These are phyloP conservation scores for Dicranocentrus wangi DNA, from an alignment of 2,888 invertebrate species.

Conservation along the genomic window DNA sequence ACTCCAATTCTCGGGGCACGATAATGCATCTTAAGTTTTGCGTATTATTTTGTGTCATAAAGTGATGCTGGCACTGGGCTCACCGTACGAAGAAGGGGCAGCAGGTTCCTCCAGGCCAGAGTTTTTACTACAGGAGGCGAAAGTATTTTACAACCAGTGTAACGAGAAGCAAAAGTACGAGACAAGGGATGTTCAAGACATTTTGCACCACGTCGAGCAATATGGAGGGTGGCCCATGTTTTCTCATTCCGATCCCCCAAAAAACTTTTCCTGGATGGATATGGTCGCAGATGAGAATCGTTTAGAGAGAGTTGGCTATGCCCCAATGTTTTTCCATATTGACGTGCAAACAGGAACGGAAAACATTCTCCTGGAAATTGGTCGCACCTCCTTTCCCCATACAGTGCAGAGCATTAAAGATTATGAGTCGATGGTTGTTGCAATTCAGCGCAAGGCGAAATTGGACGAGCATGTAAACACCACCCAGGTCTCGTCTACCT, in stretches of 20 bases:
- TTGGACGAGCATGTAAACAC: not conserved
- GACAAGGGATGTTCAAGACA: not conserved
- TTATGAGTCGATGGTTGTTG: not conserved
- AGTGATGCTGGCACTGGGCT: too few relatives aligned
- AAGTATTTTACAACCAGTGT: not conserved
- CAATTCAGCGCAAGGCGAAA: not conserved
- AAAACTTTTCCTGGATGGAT: constrained; percentile 9
- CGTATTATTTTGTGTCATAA: too few relatives aligned
- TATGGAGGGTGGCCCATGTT: constrained; percentile 17
- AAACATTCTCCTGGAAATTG: not conserved
- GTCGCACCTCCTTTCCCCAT: not conserved
- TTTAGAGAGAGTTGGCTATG: constrained; percentile 11
- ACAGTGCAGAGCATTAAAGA: not conserved
- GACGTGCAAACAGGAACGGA: not conserved
- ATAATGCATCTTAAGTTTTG: too few relatives aligned
- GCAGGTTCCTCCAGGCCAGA: too few relatives aligned
- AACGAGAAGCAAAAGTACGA: not conserved
- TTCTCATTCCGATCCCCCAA: not conserved
- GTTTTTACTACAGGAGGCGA: not conserved
- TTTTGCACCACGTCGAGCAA: not conserved
- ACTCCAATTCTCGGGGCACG: too few relatives aligned
- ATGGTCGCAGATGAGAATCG: constrained; percentile 13
- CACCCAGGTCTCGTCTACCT: not conserved
- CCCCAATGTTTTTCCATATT: not conserved
- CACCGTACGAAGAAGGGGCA: too few relatives aligned